Evolutionary conservation across 2,888 invertebrate genomes (phyloP), one percentile per base, ranked within the genome.

Genomic region (Sthenelais limicola): DNA sequence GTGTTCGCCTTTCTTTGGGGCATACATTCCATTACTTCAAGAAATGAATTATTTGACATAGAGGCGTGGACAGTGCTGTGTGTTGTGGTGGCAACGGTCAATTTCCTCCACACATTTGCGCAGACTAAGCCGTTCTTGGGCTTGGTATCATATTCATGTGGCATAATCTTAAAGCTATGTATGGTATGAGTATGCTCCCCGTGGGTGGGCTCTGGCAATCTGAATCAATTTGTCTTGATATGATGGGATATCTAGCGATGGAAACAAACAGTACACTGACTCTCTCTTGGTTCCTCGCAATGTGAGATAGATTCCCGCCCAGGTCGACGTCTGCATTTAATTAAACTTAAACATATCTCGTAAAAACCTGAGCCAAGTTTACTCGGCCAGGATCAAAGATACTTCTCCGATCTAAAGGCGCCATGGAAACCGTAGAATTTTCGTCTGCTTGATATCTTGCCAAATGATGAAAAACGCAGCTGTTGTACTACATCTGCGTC

Each of bases 171-270:
- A 43, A 18, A 43, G 62, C 62, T 62, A 62, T 62, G 62, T 35
- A 15, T n/a, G 62, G 38, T 62, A 62, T 62, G 62, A 38, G 38
- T 38, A n/a, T n/a, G 24, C 35, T 38, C 38, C 26, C 62, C 24
- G 62, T 62, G 62, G 62, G 62, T 62, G 62, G 62, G 62, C 62
- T 43, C 12, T 9, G 38, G 7, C 62, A 62, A 62, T 62, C 62
- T 38, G 26, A 62, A 62, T 62, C 62, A 62, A 62, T 62, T 62
- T 62, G 62, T 62, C 62, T 62, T 62, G 62, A 62, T 62, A 62
- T 62, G 62, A 62, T 62, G 38, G 35, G 62, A 62, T 62, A 62
- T 62, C 62, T 38, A 43, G 26, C 12, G 38, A 28, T 24, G 26
- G 62, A 62, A 62, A 62, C 62, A 62, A 62, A 62, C 62, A 38